phyloP scores from a whole-genome alignment of 2,113 vertebrate genomes.

The Romanogobio albipinnatus region DNA sequence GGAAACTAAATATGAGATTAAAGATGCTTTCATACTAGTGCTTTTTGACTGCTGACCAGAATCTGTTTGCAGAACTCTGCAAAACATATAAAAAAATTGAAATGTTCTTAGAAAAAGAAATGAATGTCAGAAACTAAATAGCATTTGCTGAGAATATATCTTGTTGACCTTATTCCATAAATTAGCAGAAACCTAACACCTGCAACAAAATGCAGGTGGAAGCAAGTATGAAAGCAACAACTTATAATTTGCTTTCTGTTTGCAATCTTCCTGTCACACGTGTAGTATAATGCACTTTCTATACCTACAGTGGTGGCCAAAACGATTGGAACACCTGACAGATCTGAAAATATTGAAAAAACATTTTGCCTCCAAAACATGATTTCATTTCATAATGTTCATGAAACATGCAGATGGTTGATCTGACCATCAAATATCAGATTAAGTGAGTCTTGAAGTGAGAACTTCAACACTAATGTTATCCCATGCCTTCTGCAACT shows the following conservation, averaged over 20 bases:
- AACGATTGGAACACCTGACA: too few species aligned
- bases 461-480: too few species aligned
- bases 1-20: conserved; percentile 3
- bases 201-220: background rate
- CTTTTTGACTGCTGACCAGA: background rate
- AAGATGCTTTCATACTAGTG: background rate
- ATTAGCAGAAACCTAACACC: background rate
- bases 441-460: too few species aligned
- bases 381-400: too few species aligned
- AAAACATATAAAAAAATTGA: background rate
- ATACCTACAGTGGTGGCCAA: too few species aligned
- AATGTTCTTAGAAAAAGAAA: background rate
- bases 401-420: too few species aligned
- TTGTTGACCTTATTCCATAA: background rate
- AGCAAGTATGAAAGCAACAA: background rate
- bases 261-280: background rate
- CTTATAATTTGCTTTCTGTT: too few species aligned
- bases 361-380: too few species aligned
- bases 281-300: background rate
- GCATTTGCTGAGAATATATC: background rate
- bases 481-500: too few species aligned
- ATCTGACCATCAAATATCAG: too few species aligned
- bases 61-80: background rate
- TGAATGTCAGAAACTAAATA: background rate
- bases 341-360: too few species aligned